Percentiles rank a stretch among this genome's conserved stretches.
phyloP scores from a whole-genome alignment of 2,888 invertebrate genomes.

The Calliopum simillimum region DNA sequence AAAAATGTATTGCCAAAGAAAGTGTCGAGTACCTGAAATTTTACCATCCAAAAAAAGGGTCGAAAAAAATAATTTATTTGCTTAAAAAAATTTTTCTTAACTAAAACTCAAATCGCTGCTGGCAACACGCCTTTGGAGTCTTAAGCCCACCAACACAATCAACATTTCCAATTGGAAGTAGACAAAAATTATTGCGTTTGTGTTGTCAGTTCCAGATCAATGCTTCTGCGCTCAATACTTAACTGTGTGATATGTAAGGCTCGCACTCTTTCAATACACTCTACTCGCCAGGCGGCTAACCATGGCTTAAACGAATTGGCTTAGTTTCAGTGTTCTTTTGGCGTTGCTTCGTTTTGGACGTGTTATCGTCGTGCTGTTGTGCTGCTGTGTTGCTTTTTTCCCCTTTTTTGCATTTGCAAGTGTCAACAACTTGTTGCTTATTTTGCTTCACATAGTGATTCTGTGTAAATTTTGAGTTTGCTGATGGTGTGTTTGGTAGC shows the following conservation, averaged over 20 bases:
- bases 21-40: no score
- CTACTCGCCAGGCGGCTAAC: conserved; percentile 17
- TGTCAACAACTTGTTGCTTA: not conserved
- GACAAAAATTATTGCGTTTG: not conserved
- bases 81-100: no score
- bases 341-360: conserved; percentile 53
- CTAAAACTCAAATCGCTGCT: no score
- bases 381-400: conserved; percentile 11
- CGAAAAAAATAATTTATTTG: no score
- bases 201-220: not conserved
- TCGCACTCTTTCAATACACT: not conserved
- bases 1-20: no score
- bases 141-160: no score
- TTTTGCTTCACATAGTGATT: not conserved
- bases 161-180: conserved; percentile 42
- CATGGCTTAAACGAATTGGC: conserved; percentile 35
- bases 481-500: not conserved
- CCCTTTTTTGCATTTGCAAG: not conserved
- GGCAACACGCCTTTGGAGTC: no score
- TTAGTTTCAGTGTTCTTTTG: conserved; percentile 55
- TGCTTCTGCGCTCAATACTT: not conserved
- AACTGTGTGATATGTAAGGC: conserved; percentile 1
- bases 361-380: conserved; percentile 47
- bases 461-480: no score
- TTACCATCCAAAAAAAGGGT: no score